These are phyloP conservation scores for Crenuchus spilurus DNA, from an alignment of 2,797 vertebrate species.

Conservation along the genomic window DNA sequence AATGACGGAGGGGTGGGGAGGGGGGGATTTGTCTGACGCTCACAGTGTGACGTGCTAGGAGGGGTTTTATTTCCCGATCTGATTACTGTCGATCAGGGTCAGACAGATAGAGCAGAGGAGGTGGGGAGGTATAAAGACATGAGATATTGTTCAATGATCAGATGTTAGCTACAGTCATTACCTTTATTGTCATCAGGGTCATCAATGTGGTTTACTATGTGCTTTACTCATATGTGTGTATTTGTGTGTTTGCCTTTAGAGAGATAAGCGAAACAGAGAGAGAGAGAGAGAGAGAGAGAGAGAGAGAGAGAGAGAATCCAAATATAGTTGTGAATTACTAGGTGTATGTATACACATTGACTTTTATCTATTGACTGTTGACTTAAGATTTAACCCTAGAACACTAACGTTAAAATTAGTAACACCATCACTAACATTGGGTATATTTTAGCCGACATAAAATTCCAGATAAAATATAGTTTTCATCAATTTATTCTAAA, in stretches of 20 bases:
- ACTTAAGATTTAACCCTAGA: too few relatives aligned
- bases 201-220: conserved; percentile 20
- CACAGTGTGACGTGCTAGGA: conserved; percentile 35
- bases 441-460: too few relatives aligned
- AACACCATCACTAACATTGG: too few relatives aligned
- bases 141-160: conserved; percentile 21
- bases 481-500: too few relatives aligned
- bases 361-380: too few relatives aligned
- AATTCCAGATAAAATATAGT: too few relatives aligned
- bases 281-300: background rate
- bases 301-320: background rate
- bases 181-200: conserved; percentile 8
- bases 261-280: background rate
- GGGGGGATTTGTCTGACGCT: conserved; percentile 42
- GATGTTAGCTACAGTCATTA: conserved; percentile 26
- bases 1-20: conserved; percentile 40
- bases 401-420: too few relatives aligned
- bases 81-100: conserved; percentile 48
- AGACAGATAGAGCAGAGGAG: conserved; percentile 36
- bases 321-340: too few relatives aligned
- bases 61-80: conserved; percentile 51
- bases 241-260: background rate
- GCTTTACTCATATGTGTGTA: conserved; percentile 2
- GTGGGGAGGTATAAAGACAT: too few relatives aligned
- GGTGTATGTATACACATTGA: too few relatives aligned